phyloP scores from a whole-genome alignment of 2,113 vertebrate genomes.

The Neolamprologus toae region DNA sequence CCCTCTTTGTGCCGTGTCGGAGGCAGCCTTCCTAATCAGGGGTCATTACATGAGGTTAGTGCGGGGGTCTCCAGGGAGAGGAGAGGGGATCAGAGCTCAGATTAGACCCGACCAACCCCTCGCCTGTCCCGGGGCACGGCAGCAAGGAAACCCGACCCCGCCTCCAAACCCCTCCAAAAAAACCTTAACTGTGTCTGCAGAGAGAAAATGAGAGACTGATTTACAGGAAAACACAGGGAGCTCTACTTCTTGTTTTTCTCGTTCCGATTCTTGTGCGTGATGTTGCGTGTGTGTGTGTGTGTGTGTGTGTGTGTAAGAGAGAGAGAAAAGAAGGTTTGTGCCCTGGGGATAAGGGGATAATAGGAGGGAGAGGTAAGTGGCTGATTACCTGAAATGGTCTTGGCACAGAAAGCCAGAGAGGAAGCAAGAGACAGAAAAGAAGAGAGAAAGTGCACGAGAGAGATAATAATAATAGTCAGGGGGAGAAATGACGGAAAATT shows the following conservation, averaged over 20 bases:
- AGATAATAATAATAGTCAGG: not conserved
- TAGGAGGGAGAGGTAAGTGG: slow-evolving; percentile 50
- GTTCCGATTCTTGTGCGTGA: not conserved
- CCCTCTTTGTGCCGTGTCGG: slow-evolving; percentile 66
- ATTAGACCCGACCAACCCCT: slow-evolving; percentile 72
- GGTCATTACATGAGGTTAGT: slow-evolving; percentile 74
- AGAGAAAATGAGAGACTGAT: slow-evolving; percentile 19
- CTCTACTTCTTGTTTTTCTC: not conserved
- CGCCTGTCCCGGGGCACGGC: slow-evolving; percentile 57
- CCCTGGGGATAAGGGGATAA: slow-evolving; percentile 40
- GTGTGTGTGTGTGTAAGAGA: not conserved
- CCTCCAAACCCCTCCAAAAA: not conserved
- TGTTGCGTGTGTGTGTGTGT: not conserved
- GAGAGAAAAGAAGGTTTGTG: slow-evolving; percentile 28
- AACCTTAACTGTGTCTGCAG: not conserved
- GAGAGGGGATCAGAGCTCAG: slow-evolving; percentile 71
- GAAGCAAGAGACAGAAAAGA: not conserved
- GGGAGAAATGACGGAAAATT: not conserved
- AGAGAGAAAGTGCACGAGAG: not conserved
- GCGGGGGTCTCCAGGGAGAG: slow-evolving; percentile 62
- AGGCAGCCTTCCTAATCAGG: slow-evolving; percentile 73
- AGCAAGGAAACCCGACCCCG: slow-evolving; percentile 55
- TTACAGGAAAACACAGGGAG: slow-evolving; percentile 32
- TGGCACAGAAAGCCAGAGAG: slow-evolving; percentile 22
- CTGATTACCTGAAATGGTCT: slow-evolving; percentile 63